Evolutionary conservation across 2,888 invertebrate genomes (phyloP).

Genomic region (Conchocele bisecta): DNA sequence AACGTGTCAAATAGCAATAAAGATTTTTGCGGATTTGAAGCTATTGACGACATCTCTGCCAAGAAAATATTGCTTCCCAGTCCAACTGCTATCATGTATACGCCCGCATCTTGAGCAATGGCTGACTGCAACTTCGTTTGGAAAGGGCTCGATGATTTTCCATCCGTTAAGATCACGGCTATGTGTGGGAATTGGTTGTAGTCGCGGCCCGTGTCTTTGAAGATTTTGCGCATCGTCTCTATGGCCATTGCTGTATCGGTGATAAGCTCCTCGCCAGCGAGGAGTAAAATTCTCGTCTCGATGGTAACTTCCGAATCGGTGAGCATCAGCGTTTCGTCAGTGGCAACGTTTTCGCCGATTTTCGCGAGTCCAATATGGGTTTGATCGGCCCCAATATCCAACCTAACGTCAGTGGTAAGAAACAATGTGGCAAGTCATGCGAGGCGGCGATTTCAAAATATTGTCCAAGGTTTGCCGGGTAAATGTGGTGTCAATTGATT

Average conservation of each 20-base stretch:
- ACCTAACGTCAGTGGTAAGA: no score
- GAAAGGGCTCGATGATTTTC: background rate
- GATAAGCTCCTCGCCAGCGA: conserved; percentile 5
- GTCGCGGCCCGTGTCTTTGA: background rate
- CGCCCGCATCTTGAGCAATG: conserved; percentile 13
- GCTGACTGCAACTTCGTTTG: conserved; percentile 8
- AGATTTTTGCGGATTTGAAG: no score
- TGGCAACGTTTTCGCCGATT: no score
- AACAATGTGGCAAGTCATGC: background rate
- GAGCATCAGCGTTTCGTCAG: no score
- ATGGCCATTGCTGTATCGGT: conserved; percentile 44
- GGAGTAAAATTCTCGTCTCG: no score
- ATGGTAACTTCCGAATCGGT: no score
- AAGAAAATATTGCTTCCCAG: background rate
- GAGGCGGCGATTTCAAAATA: no score
- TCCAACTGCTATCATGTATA: conserved; percentile 11
- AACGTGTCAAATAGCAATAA: conserved; percentile 9
- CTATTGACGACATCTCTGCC: conserved; percentile 7
- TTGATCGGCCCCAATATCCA: conserved; percentile 12
- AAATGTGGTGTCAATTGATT: no score
- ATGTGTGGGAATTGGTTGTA: background rate
- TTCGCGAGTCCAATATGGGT: conserved; percentile 16
- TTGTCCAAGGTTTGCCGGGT: no score
- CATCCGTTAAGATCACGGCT: conserved; percentile 12
- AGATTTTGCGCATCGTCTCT: background rate